phyloP scores from a whole-genome alignment of 1,140 invertebrate species.

The Muscidifurax raptorellus region DNA sequence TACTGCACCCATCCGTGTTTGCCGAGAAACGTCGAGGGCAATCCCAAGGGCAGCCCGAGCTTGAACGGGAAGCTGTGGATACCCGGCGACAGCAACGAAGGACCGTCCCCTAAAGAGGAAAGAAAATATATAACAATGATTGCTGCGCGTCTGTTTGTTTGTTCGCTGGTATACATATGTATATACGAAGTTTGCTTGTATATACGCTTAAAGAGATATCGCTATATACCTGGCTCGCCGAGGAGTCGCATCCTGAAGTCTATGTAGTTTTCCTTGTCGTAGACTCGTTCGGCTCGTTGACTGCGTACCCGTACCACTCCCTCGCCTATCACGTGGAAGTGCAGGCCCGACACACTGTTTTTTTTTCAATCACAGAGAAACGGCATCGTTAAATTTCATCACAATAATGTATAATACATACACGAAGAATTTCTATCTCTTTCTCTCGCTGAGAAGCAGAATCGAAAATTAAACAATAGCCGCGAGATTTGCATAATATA shows the following conservation, averaged over 20 bases:
- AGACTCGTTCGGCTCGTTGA: conserved; percentile 87
- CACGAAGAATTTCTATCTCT: too few species aligned
- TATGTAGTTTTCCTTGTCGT: conserved; percentile 95
- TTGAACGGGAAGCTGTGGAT: conserved; percentile 98
- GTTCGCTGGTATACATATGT: not conserved
- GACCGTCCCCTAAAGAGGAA: conserved; percentile 81
- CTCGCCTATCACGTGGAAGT: conserved; percentile 96
- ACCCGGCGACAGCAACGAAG: conserved; percentile 91
- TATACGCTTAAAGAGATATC: not conserved
- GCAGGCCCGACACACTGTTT: conserved; percentile 82
- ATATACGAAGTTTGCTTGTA: too few species aligned
- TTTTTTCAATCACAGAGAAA: conserved; percentile 28
- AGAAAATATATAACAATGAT: not conserved
- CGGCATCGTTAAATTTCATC: not conserved
- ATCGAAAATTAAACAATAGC: not conserved
- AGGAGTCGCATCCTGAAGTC: conserved; percentile 95
- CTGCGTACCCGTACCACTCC: conserved; percentile 90
- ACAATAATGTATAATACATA: too few species aligned
- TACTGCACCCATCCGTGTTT: conserved; percentile 98
- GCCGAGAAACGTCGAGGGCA: conserved; percentile 95
- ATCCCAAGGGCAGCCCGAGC: conserved; percentile 89
- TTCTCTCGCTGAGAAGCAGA: too few species aligned
- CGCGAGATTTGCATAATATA: not conserved
- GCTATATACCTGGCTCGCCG: conserved; percentile 87
- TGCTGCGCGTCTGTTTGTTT: too few species aligned